Percentiles rank a stretch among this genome's conserved stretches.
phyloP scores from a whole-genome alignment of 1,140 invertebrate genomes.

The Aphaenogaster rudis region DNA sequence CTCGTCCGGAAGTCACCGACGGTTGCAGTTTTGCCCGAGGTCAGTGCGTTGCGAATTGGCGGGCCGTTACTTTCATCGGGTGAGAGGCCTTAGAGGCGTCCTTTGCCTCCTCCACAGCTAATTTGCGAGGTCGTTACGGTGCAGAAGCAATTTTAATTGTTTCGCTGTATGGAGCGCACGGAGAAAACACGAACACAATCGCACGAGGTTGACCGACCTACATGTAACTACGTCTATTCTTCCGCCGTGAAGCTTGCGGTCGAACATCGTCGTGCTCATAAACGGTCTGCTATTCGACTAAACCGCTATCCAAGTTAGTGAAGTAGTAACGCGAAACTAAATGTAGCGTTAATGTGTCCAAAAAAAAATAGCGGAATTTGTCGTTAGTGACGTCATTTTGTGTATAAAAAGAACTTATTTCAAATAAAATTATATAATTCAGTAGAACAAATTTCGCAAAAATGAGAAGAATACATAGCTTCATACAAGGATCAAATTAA shows the following conservation, averaged over 20 bases:
- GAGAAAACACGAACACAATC: neutral
- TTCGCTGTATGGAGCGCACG: neutral
- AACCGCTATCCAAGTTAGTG: constrained; percentile 3
- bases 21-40: constrained; percentile 43
- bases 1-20: constrained; percentile 29
- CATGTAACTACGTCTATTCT: constrained; percentile 24
- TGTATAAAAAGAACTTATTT: neutral
- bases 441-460: neutral
- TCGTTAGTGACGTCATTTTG: too few species aligned
- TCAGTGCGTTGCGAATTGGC: constrained; percentile 48
- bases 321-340: constrained; percentile 21
- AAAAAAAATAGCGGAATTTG: neutral
- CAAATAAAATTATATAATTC: neutral
- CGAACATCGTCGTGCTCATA: constrained; percentile 27
- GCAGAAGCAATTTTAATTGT: constrained; percentile 57
- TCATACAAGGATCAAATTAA: neutral
- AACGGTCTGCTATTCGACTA: constrained; percentile 16
- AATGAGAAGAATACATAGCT: neutral
- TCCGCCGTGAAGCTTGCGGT: constrained; percentile 8
- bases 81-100: constrained; percentile 15
- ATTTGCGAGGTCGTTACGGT: constrained; percentile 43
- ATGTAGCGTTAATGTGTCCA: constrained; percentile 10
- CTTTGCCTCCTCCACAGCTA: constrained; percentile 35
- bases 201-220: neutral
- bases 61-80: constrained; percentile 39